Evolutionary conservation across 2,888 invertebrate genomes (phyloP).

Genomic region (Dicyrtoma fusca): DNA sequence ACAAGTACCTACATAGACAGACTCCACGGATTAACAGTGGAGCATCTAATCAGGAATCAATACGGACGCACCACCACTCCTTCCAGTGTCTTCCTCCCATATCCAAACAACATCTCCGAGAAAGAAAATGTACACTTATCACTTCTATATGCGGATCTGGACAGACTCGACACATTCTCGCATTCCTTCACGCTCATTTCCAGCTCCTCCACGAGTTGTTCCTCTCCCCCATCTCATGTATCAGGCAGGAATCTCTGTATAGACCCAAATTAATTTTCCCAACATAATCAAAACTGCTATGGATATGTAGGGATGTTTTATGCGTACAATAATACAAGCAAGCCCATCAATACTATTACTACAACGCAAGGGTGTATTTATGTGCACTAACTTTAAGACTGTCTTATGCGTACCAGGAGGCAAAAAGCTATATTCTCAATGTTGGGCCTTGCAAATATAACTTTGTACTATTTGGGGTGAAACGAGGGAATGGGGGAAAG

Average conservation of each 20-base stretch:
- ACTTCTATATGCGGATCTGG: neutral
- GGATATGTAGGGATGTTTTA: too few relatives aligned
- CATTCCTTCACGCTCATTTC: neutral
- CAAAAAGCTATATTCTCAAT: too few relatives aligned
- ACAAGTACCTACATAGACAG: too few relatives aligned
- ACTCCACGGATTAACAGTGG: slow-evolving; percentile 8
- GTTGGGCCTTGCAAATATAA: too few relatives aligned
- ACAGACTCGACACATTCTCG: neutral
- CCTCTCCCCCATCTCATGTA: neutral
- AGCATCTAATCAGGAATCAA: slow-evolving; percentile 32
- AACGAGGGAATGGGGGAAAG: too few relatives aligned
- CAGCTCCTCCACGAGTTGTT: neutral
- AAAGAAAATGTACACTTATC: too few relatives aligned
- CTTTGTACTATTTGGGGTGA: too few relatives aligned
- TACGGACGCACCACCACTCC: neutral
- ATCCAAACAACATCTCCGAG: neutral
- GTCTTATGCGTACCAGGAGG: too few relatives aligned
- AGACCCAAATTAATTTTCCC: slow-evolving; percentile 22
- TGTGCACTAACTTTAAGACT: too few relatives aligned
- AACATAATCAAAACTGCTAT: slow-evolving; percentile 21
- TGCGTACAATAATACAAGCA: too few relatives aligned
- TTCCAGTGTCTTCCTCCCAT: neutral
- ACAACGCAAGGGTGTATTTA: too few relatives aligned
- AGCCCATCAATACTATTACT: too few relatives aligned
- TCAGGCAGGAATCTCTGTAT: slow-evolving; percentile 2